Base-by-base conservation (phyloP, 2,797 vertebrate genomes). In the Botia kubotai region DNA sequence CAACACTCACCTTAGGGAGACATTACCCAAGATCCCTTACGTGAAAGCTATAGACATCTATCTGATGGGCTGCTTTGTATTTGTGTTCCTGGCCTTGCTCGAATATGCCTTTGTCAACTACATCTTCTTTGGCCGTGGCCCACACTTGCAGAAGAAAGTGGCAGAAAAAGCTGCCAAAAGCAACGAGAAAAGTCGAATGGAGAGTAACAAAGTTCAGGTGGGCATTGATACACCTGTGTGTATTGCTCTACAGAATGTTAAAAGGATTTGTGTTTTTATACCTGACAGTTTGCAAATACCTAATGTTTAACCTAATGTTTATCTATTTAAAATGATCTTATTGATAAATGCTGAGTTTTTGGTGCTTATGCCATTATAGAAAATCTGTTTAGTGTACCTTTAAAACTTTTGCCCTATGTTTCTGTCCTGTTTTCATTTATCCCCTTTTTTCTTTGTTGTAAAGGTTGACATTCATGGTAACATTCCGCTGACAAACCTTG, bases 91-190 rank as follows among this genome's bases (percentile, higher is more conserved):
- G 92, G 96, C 96, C 53, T 91, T 97, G 89, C 90, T 98, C 87
- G 96, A 98, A 90, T 97, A 97, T 0, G 96, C 96, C 58, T 97
- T 98, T 72, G 96, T 98, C 83, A 98, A 97, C 89, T 98, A 97
- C 83, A 96, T 97, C 84, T 98, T 98, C 92, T 98, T 98, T 26
- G 97, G 97, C 21, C 96, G 97, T 86, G 96, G 96, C 55, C 97
- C 96, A 63, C 96, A 97, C 65, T 87, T 91, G 73, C 95, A 95
- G 89, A 98, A 98, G 89, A 97, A 96, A 86, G 92, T 95, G 75
- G 93, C 94, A 17, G 91, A 95, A 86, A 96, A 95, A 81, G 90
- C 94, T 68, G 94, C 95, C 48, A 95, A 93, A 82, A 92, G 89
- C 50, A 89, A 91, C 0, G 86, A 96, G 86, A 97, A 94, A 75